These are phyloP conservation scores for Sebastes alutus DNA, from an alignment of 2,797 vertebrate genomes.

Conservation along the genomic window DNA sequence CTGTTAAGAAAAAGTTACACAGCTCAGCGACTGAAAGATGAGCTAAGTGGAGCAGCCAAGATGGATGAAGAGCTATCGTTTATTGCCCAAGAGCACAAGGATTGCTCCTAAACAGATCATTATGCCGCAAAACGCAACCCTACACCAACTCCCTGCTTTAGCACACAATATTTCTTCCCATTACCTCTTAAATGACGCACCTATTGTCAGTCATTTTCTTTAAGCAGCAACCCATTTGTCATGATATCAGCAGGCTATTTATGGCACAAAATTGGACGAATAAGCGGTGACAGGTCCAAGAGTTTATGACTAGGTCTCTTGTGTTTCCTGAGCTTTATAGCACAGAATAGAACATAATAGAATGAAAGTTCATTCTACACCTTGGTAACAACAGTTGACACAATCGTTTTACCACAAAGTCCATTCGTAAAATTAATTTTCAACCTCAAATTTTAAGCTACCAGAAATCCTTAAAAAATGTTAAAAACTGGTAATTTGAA, in stretches of 20 bases:
- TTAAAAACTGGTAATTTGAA: background rate
- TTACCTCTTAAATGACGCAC: slow-evolving; percentile 22
- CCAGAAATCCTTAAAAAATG: background rate
- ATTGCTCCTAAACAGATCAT: slow-evolving; percentile 40
- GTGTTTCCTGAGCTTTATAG: slow-evolving; percentile 14
- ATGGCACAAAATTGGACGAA: slow-evolving; percentile 2
- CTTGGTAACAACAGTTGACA: background rate
- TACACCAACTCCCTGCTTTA: slow-evolving; percentile 41
- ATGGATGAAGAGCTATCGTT: slow-evolving; percentile 48
- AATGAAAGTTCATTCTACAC: background rate
- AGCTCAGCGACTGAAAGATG: slow-evolving; percentile 60
- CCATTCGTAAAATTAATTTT: background rate
- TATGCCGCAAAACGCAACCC: slow-evolving; percentile 33
- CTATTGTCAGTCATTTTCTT: slow-evolving; percentile 54
- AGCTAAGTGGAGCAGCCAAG: slow-evolving; percentile 67
- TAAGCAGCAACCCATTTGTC: slow-evolving; percentile 35
- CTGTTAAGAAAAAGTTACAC: slow-evolving; percentile 28
- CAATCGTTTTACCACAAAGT: background rate
- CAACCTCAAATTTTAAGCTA: background rate
- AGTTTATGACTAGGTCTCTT: background rate
- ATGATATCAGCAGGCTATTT: slow-evolving; percentile 42
- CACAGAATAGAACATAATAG: background rate
- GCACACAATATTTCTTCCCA: slow-evolving; percentile 28
- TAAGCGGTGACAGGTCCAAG: slow-evolving; percentile 9
- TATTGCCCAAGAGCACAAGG: slow-evolving; percentile 54